A percentile compares a stretch with the other conserved stretches of the same genome.
Conservation (phyloP, 1,140 invertebrate genomes). For the Brachionus sp. region DNA sequence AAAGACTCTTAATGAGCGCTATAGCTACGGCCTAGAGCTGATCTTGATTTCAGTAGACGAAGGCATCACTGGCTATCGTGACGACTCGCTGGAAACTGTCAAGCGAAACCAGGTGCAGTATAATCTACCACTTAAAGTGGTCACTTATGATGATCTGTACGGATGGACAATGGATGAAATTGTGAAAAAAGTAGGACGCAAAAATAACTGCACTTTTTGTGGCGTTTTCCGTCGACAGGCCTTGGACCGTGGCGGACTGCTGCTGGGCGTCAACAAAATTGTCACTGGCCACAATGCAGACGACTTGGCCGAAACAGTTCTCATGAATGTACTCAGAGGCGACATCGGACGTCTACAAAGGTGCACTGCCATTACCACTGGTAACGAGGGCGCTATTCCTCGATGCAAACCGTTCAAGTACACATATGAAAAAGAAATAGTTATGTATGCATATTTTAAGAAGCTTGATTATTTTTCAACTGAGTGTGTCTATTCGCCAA, state of each 20-base stretch:
- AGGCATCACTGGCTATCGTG: constrained; percentile 94
- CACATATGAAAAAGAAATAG: constrained; percentile 98
- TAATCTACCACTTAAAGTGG: constrained; percentile 84
- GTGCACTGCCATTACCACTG: constrained; percentile 82
- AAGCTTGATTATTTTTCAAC: constrained; percentile 97
- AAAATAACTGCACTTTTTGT: constrained; percentile 99
- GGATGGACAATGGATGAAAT: constrained; percentile 99
- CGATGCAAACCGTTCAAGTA: constrained; percentile 97
- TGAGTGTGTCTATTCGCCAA: constrained; percentile 96
- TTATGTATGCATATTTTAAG: constrained; percentile 95
- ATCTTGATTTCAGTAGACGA: constrained; percentile 94
- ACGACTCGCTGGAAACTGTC: constrained; percentile 95
- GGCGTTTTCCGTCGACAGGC: constrained; percentile 94
- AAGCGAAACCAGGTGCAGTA: constrained; percentile 86
- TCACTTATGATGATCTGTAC: constrained; percentile 92
- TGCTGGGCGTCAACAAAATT: constrained; percentile 83
- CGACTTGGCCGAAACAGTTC: constrained; percentile 95
- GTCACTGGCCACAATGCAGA: constrained; percentile 98
- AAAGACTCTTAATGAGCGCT: constrained; percentile 82
- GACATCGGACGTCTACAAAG: constrained; percentile 87
- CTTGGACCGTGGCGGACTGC: constrained; percentile 82
- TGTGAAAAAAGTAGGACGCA: constrained; percentile 84
- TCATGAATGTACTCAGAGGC: constrained; percentile 94
- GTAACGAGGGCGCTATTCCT: constrained; percentile 67
- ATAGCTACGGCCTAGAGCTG: constrained; percentile 85